A percentile compares a stretch with the other conserved stretches of the same genome.
phyloP scores from a whole-genome alignment of 1,140 invertebrate species.

The Tetraneura akinire region DNA sequence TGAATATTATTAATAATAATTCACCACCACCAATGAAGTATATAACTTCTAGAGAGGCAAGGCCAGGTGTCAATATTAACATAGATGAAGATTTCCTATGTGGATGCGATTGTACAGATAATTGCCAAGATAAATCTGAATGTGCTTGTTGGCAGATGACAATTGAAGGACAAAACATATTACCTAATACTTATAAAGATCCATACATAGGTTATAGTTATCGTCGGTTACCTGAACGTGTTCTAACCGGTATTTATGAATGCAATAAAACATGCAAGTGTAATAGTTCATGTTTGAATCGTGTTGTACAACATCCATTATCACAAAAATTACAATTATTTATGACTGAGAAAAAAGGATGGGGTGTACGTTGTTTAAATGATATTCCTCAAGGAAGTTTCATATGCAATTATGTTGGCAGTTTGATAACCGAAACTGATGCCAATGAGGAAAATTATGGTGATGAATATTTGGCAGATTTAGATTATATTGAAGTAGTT shows the following conservation, averaged over 20 bases:
- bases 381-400: constrained; percentile 92
- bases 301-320: constrained; percentile 84
- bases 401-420: constrained; percentile 93
- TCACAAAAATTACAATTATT: constrained; percentile 84
- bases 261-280: constrained; percentile 88
- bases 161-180: constrained; percentile 67
- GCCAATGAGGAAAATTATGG: constrained; percentile 84
- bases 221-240: constrained; percentile 76
- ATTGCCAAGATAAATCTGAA: constrained; percentile 82
- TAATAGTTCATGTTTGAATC: constrained; percentile 76
- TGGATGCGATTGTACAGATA: constrained; percentile 89
- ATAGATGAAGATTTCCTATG: constrained; percentile 82
- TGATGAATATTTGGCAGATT: constrained; percentile 93
- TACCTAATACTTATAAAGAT: constrained; percentile 59
- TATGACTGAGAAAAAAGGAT: constrained; percentile 84
- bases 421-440: constrained; percentile 83
- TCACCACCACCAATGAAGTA: constrained; percentile 84
- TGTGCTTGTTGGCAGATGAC: constrained; percentile 83
- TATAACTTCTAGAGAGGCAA: constrained; percentile 78
- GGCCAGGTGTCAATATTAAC: constrained; percentile 82
- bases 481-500: constrained; percentile 93
- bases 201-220: constrained; percentile 77
- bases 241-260: constrained; percentile 92
- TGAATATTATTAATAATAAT: constrained; percentile 84
- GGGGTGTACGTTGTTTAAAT: constrained; percentile 92